These are phyloP conservation scores for Narcine bancroftii DNA, from an alignment of 2,113 vertebrate species.

Conservation along the genomic window DNA sequence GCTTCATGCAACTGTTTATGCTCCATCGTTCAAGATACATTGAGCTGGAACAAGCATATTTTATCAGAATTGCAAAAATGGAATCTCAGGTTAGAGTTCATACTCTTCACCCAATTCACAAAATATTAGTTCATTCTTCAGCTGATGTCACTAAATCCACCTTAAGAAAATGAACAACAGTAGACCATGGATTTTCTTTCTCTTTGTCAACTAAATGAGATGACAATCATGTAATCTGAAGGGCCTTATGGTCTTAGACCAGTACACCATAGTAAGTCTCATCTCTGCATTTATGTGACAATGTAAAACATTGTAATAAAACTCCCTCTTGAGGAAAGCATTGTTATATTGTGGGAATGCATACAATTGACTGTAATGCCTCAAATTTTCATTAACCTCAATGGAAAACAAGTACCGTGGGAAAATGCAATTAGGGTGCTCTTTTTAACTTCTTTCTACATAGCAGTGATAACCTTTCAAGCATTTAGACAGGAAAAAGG, in stretches of 20 bases:
- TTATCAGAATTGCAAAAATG: neutral
- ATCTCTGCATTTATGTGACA: too few species aligned
- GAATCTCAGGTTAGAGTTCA: neutral
- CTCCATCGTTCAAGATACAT: neutral
- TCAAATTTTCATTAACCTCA: neutral
- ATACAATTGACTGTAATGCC: neutral
- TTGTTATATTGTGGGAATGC: neutral
- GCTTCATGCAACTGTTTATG: neutral
- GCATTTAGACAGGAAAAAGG: neutral
- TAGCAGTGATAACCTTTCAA: neutral
- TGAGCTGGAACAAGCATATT: neutral
- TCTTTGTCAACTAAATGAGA: neutral
- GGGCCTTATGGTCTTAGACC: too few species aligned
- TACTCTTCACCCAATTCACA: neutral
- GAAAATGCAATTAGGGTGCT: constrained; percentile 20
- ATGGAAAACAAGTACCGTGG: constrained; percentile 1
- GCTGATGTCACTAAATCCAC: neutral
- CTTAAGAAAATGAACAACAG: neutral
- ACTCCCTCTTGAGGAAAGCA: neutral
- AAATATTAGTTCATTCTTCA: neutral
- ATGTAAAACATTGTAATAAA: neutral
- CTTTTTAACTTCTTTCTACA: neutral
- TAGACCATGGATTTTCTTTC: neutral
- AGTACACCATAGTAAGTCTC: too few species aligned
- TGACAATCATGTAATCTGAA: neutral